Conservation (phyloP, 2,888 invertebrate species). For the Ornithoptera priamus region DNA sequence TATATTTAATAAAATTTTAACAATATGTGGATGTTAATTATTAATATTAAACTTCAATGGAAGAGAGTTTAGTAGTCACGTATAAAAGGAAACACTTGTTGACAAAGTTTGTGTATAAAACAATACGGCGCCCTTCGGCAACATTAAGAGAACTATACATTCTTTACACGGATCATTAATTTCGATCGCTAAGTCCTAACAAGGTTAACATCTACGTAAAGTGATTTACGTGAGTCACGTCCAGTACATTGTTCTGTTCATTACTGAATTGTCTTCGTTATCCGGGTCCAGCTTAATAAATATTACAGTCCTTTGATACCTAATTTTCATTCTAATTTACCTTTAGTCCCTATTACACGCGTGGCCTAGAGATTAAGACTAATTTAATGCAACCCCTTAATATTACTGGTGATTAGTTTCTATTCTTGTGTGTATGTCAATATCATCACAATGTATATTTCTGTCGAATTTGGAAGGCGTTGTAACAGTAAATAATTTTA, state of each 20-base stretch:
- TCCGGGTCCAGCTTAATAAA: slow-evolving; percentile 11
- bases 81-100: too few species aligned
- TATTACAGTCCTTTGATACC: not conserved
- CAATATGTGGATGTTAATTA: too few species aligned
- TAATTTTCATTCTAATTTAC: not conserved
- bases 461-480: too few species aligned
- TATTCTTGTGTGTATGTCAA: not conserved
- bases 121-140: too few species aligned
- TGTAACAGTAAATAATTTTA: too few species aligned
- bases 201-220: slow-evolving; percentile 16
- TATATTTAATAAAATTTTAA: too few species aligned
- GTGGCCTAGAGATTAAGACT: not conserved
- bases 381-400: not conserved
- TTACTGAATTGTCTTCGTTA: slow-evolving; percentile 25
- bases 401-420: not conserved
- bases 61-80: too few species aligned
- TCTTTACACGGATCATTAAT: slow-evolving; percentile 14
- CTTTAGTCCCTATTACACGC: not conserved
- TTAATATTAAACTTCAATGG: too few species aligned
- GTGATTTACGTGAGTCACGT: slow-evolving; percentile 22
- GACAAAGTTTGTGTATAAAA: too few species aligned
- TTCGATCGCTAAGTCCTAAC: slow-evolving; percentile 22
- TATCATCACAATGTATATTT: not conserved
- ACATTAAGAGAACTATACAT: slow-evolving; percentile 3
- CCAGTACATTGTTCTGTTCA: slow-evolving; percentile 19